Evolutionary conservation across 1,140 invertebrate species (phyloP).

Genomic region (Anastrepha obliqua): DNA sequence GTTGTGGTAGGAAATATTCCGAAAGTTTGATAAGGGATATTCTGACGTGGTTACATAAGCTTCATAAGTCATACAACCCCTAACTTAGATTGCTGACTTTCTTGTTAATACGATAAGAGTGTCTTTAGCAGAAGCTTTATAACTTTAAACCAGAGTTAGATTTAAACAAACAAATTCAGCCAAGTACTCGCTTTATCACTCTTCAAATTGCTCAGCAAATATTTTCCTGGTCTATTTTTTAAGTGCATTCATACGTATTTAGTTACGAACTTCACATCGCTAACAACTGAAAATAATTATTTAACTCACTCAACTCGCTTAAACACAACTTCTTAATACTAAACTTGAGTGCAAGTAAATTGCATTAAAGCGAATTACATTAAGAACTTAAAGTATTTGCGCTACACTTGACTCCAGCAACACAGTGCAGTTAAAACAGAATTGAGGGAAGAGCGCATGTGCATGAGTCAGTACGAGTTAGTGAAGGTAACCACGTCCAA

Average conservation of each 20-base stretch:
- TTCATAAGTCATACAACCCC: too few relatives aligned
- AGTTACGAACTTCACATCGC: background rate
- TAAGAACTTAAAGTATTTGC: conserved; percentile 45
- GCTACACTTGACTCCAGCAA: conserved; percentile 23
- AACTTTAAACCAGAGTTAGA: too few relatives aligned
- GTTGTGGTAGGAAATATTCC: too few relatives aligned
- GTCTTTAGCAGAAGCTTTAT: too few relatives aligned
- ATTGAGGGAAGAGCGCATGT: background rate
- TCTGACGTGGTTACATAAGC: too few relatives aligned
- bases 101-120: too few relatives aligned
- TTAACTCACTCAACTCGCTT: conserved; percentile 41
- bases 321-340: background rate
- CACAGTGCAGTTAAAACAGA: conserved; percentile 5
- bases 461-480: background rate
- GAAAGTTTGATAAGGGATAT: too few relatives aligned
- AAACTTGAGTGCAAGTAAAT: conserved; percentile 23
- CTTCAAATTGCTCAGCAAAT: too few relatives aligned
- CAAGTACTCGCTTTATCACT: too few relatives aligned
- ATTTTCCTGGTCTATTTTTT: too few relatives aligned
- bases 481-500: background rate
- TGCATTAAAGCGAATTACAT: conserved; percentile 44
- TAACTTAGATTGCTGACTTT: too few relatives aligned
- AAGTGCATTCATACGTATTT: background rate
- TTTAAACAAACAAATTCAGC: too few relatives aligned
- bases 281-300: background rate